Evolutionary conservation across 1,140 invertebrate species (phyloP).

Genomic region (Macrotrachela quadricornifera): DNA sequence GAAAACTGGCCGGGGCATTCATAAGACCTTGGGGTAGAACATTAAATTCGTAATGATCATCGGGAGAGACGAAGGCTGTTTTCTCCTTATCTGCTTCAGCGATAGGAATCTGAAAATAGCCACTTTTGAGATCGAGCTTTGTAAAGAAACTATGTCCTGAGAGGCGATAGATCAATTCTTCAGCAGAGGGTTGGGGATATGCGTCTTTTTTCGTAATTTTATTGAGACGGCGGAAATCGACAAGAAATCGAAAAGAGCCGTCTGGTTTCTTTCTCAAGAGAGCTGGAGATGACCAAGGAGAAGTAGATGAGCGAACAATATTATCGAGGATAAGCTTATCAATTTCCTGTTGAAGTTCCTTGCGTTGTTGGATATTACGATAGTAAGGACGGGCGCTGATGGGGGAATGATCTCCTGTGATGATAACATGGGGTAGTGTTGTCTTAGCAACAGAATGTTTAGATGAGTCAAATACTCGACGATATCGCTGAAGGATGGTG

Average conservation of each 20-base stretch:
- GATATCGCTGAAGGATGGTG: too few species aligned
- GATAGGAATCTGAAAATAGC: neutral
- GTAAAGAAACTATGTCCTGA: neutral
- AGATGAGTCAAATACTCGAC: too few species aligned
- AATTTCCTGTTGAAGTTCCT: too few species aligned
- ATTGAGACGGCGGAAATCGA: too few species aligned
- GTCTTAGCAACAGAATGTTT: too few species aligned
- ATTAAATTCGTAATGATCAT: constrained; percentile 10
- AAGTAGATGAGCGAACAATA: neutral
- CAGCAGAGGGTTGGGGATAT: neutral
- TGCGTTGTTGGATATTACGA: too few species aligned
- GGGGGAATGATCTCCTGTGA: too few species aligned
- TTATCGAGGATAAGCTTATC: neutral
- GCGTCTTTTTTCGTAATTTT: too few species aligned
- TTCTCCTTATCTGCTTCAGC: neutral
- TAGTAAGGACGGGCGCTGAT: too few species aligned
- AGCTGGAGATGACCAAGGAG: neutral
- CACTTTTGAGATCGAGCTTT: neutral
- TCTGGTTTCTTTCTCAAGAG: too few species aligned
- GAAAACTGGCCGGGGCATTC: constrained; percentile 11
- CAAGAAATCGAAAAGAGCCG: too few species aligned
- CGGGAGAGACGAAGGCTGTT: constrained; percentile 14
- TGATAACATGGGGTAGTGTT: too few species aligned
- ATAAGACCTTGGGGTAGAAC: constrained; percentile 12
- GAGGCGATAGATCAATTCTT: neutral